These are phyloP conservation scores for Mohoua ochrocephala DNA, from an alignment of 2,113 vertebrate genomes.

Conservation along the genomic window DNA sequence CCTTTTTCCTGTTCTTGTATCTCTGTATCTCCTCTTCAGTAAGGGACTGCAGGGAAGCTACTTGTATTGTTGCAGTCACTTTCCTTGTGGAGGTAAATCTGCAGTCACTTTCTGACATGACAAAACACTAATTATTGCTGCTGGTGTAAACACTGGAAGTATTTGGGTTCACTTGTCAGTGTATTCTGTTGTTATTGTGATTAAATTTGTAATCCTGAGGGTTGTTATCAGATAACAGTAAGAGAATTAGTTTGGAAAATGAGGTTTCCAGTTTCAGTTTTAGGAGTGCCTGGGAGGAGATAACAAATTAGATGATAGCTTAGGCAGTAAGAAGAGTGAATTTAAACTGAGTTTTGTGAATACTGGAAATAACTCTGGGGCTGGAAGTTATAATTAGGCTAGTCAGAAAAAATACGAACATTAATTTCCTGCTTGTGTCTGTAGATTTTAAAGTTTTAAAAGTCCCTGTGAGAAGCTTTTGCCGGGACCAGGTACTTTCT, in stretches of 20 bases:
- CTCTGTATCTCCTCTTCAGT: not conserved
- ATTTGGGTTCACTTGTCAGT: not conserved
- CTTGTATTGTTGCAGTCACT: not conserved
- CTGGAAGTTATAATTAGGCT: slow-evolving; percentile 25
- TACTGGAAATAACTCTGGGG: not conserved
- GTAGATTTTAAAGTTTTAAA: slow-evolving; percentile 27
- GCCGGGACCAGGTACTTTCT: slow-evolving; percentile 21
- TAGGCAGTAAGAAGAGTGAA: not conserved
- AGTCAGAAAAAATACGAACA: not conserved
- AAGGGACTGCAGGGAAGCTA: not conserved
- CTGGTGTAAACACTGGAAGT: not conserved
- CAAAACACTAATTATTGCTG: not conserved
- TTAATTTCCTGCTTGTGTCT: slow-evolving; percentile 29
- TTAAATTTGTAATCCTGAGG: not conserved
- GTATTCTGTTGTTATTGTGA: not conserved
- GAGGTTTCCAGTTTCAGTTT: not conserved
- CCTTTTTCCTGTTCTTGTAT: not conserved
- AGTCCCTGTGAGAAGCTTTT: not conserved
- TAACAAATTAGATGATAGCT: not conserved
- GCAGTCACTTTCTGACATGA: not conserved
- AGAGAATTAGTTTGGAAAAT: not conserved
- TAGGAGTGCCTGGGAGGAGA: not conserved
- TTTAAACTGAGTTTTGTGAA: slow-evolving; percentile 18
- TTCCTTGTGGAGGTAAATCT: not conserved
- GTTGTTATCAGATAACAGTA: not conserved